Percentiles rank a stretch among this genome's conserved stretches.
These are phyloP conservation scores for Agelas oroides DNA, from an alignment of 37 sponge, comb jelly and placozoan species.

Conservation along the genomic window DNA sequence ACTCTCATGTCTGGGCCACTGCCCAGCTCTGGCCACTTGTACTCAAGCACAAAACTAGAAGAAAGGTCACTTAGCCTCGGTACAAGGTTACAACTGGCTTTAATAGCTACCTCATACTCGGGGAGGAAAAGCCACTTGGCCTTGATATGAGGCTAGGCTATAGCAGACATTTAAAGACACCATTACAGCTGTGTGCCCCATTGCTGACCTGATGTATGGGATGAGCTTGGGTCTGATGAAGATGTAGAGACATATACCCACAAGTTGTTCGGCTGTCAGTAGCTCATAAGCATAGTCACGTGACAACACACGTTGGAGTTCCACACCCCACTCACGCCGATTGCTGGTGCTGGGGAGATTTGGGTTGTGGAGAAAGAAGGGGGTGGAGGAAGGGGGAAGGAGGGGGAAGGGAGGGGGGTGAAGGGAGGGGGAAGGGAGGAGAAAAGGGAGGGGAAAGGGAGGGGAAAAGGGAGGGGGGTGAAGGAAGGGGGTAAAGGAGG, in stretches of 20 bases:
- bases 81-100: no score
- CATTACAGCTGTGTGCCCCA: not conserved
- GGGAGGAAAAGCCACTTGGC: no score
- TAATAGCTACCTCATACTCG: no score
- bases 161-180: not conserved
- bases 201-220: slow-evolving; percentile 81
- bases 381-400: no score
- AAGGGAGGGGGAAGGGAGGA: not conserved
- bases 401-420: no score
- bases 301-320: slow-evolving; percentile 88
- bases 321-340: slow-evolving; percentile 87
- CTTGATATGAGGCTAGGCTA: no score
- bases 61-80: no score
- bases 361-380: not conserved
- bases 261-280: slow-evolving; percentile 95
- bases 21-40: no score
- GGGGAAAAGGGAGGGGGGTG: no score
- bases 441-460: not conserved
- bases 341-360: slow-evolving; percentile 83
- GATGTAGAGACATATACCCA: slow-evolving; percentile 96
- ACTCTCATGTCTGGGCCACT: not conserved
- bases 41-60: no score
- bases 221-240: slow-evolving; percentile 88
- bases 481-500: no score
- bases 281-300: slow-evolving; percentile 78